Percentiles rank a stretch among this genome's conserved stretches.
phyloP scores from a whole-genome alignment of 2,113 vertebrate genomes.

The Syngnathus typhle region DNA sequence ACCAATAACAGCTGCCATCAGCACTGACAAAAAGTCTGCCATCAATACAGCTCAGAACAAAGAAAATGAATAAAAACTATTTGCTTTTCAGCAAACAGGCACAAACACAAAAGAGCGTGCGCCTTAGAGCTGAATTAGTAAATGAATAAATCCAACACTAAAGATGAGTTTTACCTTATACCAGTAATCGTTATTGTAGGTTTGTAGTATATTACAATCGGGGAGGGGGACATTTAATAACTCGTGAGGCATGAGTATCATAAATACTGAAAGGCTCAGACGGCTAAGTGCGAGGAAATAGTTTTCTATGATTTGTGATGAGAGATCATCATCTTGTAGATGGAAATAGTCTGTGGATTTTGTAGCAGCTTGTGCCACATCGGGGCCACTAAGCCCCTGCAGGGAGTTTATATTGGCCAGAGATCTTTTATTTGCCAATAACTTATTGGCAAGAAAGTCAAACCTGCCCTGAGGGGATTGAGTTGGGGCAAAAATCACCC shows the following conservation, averaged over 20 bases:
- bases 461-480: constrained; percentile 24
- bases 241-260: not conserved
- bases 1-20: constrained; percentile 25
- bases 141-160: not conserved
- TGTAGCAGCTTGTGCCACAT: constrained; percentile 52
- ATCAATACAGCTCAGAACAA: constrained; percentile 10
- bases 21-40: constrained; percentile 26
- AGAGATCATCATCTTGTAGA: constrained; percentile 21
- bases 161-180: not conserved
- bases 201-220: not conserved
- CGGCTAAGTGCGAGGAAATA: constrained; percentile 8
- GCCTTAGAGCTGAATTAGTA: not conserved
- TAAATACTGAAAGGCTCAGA: constrained; percentile 1
- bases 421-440: constrained; percentile 45
- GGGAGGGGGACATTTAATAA: too few relatives aligned
- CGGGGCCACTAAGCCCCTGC: constrained; percentile 38
- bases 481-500: not conserved
- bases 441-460: constrained; percentile 46
- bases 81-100: constrained; percentile 25
- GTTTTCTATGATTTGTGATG: constrained; percentile 13
- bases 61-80: constrained; percentile 19
- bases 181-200: not conserved
- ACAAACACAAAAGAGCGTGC: constrained; percentile 5
- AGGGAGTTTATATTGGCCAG: constrained; percentile 44
- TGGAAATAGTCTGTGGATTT: constrained; percentile 27